Conservation (phyloP, 1,140 invertebrate genomes). For the Amyelois transitella region DNA sequence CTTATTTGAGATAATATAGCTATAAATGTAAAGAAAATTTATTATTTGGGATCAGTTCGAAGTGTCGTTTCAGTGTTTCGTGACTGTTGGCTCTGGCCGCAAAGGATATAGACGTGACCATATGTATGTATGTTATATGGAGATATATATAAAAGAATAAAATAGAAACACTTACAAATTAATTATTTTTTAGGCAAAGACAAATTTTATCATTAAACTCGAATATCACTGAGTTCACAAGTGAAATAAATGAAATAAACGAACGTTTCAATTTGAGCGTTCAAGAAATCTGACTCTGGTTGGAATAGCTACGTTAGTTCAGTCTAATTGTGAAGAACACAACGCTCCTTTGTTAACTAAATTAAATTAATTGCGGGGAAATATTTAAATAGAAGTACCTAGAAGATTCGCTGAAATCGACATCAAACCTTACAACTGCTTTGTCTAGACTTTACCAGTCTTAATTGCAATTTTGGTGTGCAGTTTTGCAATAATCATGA, state of each 20-base stretch:
- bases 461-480: conserved; percentile 9
- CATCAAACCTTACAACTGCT: conserved; percentile 49
- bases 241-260: background rate
- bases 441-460: conserved; percentile 54
- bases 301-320: background rate
- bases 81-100: no score
- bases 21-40: no score
- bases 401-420: conserved; percentile 52
- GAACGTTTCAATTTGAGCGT: background rate
- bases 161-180: no score
- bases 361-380: conserved; percentile 67
- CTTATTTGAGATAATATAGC: no score
- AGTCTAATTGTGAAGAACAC: conserved; percentile 37
- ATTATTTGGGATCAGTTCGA: no score
- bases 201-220: no score
- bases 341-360: conserved; percentile 60
- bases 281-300: background rate
- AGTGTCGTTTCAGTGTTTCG: no score
- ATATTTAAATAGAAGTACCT: conserved; percentile 63
- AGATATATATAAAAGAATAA: no score
- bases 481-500: background rate
- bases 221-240: no score
- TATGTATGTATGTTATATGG: no score
- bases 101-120: no score
- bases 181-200: no score